These are phyloP conservation scores for Plecturocebus donacophilus DNA, from an alignment of 2,113 vertebrate species.

Conservation along the genomic window DNA sequence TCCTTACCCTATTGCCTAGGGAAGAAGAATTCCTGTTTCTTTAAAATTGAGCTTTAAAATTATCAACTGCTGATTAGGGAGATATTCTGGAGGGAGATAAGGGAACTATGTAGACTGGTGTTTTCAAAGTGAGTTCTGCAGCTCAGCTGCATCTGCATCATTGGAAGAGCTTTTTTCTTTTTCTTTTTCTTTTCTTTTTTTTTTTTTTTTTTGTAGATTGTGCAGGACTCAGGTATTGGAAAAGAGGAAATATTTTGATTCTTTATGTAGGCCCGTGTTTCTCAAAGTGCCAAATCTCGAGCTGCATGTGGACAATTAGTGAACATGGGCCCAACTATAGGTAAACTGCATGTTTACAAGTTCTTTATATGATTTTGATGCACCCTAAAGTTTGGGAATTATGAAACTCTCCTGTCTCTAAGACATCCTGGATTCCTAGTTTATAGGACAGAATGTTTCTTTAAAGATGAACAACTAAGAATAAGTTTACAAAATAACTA, in stretches of 20 bases:
- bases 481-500: neutral
- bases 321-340: neutral
- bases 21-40: neutral
- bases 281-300: neutral
- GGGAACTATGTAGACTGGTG: neutral
- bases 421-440: neutral
- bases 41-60: neutral
- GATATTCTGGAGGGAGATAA: neutral
- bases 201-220: neutral
- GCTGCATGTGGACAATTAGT: neutral
- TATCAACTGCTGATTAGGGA: neutral
- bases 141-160: neutral
- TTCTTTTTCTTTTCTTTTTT: neutral
- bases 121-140: neutral
- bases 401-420: neutral
- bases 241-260: neutral
- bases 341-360: neutral
- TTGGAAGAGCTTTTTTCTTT: neutral
- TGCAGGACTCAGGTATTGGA: neutral
- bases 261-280: neutral
- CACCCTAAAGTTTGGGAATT: neutral
- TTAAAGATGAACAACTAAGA: neutral
- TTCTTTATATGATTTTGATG: neutral
- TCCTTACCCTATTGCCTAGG: neutral
- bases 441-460: neutral